Base-by-base conservation (phyloP, 2,113 vertebrate species). In the Lipotes vexillifer region DNA sequence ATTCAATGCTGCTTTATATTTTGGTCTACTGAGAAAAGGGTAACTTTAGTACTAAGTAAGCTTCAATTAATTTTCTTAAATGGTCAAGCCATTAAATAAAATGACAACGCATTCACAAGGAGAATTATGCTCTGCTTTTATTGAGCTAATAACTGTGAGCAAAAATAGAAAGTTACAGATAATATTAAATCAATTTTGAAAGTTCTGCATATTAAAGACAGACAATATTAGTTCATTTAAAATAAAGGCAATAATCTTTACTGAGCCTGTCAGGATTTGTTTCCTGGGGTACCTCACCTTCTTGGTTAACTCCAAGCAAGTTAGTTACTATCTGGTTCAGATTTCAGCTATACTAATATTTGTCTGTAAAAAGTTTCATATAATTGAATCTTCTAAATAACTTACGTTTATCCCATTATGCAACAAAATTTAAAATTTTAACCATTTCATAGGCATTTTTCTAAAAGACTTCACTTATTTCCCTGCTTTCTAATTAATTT, bases 11-110 rank as follows among this genome's bases (percentile, higher is more conserved):
- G 23, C 66, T 94, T 96, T 92, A 85, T 66, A 93, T 84, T 87
- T 41, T 88, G n/a, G 15, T 85, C 90, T 88, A 68, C 6, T 97
- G 31, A 93, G 90, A 25, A 91, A 92, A 90, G 25, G 25, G 61
- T 92, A 83, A 93, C 38, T 88, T 87, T 59, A 86, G 29, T 68
- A 88, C 21, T 78, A 97, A 95, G 46, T 92, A 89, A 94, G n/a
- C 52, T 71, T 91, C 52, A 74, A 8, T 84, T 33, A 75, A 81
- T 96, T 94, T 80, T 95, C 88, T 94, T 78, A 85, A 90, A 80
- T 61, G 38, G n/a, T 49, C 92, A 90, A 86, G 82, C 21, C 41
- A 94, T 78, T 93, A 94, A 68, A 84, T 72, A 71, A 83, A 93
- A 96, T 59, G 36, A 95, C 41, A 38, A 94, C 52, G 27, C 9